Evolutionary conservation across 2,113 vertebrate species (phyloP), one percentile per base, ranked within the genome.

Genomic region (Rattus rattus): DNA sequence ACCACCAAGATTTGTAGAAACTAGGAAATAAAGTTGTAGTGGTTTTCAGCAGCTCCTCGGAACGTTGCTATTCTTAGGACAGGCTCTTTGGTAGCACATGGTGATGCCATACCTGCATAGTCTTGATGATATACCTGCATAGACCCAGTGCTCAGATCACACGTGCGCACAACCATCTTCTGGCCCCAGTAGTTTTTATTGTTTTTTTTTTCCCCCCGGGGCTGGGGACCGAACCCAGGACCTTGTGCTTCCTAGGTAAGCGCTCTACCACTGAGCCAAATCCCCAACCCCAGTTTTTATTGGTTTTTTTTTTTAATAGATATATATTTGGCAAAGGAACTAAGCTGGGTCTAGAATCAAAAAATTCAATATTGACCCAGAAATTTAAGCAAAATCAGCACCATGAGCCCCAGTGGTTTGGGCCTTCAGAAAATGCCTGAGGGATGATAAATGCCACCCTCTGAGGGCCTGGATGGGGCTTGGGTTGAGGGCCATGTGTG

Each of bases 281-380:
- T n/a, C n/a, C n/a, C n/a, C n/a, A n/a, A n/a, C n/a, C n/a, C n/a
- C n/a, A 26, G 30, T 88, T 65, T 72, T 76, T 85, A 92, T 26
- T 63, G 28, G n/a, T n/a, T n/a, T n/a, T 52, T 33, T 92, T 91
- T 96, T 54, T 92, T 67, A 79, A 80, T 90, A 65, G 16, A 19
- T 7, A n/a, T 54, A 30, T 3, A 79, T 72, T 49, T 96, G 84
- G 67, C 73, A 6, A 28, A 92, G 63, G 43, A 28, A 92, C 12
- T 20, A 30, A 47, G 49, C 77, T 67, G 52, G 28, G 11, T 96
- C 87, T 77, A 16, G 70, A 88, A 20, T 20, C 19, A 39, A 73
- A 72, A 39, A 76, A 33, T 83, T 90, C 9, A 85, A 9, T 70
- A 77, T 24, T 33, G 77, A 91, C 81, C 80, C 16, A 33, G 47